Evolutionary conservation across 2,113 vertebrate species (phyloP).

Genomic region (Ammodytes dubius): DNA sequence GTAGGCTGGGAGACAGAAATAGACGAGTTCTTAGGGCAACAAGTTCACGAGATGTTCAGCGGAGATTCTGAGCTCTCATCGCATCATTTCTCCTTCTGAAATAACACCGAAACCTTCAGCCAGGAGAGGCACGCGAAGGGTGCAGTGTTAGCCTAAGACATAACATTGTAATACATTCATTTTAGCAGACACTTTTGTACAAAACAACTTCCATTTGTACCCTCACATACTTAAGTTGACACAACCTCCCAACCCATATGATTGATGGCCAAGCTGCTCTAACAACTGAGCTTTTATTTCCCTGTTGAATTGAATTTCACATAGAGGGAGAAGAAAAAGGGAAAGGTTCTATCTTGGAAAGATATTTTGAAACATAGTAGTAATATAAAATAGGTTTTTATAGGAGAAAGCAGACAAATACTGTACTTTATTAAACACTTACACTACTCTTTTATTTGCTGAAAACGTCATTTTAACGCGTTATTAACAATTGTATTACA

Average conservation of each 20-base stretch:
- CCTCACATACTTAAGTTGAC: background rate
- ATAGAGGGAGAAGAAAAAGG: background rate
- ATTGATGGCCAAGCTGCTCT: no score
- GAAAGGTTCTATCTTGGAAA: no score
- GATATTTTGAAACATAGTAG: background rate
- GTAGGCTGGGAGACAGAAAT: slow-evolving; percentile 66
- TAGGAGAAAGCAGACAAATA: background rate
- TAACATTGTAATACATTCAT: background rate
- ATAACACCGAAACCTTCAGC: slow-evolving; percentile 11
- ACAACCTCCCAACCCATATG: no score
- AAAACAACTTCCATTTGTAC: background rate
- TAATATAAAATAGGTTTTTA: background rate
- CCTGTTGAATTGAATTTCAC: background rate
- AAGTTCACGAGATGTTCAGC: slow-evolving; percentile 55
- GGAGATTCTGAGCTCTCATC: slow-evolving; percentile 39
- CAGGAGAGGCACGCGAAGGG: background rate
- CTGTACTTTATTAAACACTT: background rate
- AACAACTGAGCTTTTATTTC: no score
- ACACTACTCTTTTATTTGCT: background rate
- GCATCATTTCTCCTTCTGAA: slow-evolving; percentile 30
- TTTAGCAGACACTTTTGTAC: background rate
- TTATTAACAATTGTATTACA: background rate
- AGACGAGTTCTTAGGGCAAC: slow-evolving; percentile 55
- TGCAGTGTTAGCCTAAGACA: background rate
- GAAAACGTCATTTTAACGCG: background rate